Evolutionary conservation across 2,797 vertebrate species (phyloP).

Genomic region (Pseudochaenichthys georgianus): DNA sequence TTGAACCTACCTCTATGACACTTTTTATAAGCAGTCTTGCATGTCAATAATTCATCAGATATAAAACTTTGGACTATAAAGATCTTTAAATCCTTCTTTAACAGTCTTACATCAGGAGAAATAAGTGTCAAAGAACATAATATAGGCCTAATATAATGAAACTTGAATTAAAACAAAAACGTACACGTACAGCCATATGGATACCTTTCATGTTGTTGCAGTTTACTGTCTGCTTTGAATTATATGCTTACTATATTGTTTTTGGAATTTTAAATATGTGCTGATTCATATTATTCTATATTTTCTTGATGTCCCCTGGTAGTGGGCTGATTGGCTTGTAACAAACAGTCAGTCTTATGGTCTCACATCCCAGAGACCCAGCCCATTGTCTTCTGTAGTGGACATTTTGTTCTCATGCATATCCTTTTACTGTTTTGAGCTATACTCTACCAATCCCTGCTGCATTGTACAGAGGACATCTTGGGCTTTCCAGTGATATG

Average conservation of each 20-base stretch:
- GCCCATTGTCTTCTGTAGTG: too few species aligned
- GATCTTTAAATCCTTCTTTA: neutral
- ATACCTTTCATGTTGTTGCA: neutral
- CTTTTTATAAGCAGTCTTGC: neutral
- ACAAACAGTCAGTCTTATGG: neutral
- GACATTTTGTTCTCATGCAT: too few species aligned
- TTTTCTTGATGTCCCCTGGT: neutral
- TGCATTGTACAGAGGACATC: too few species aligned
- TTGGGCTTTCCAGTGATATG: too few species aligned
- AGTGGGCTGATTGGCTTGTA: neutral
- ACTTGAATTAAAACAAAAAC: neutral
- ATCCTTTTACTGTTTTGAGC: too few species aligned
- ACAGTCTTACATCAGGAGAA: neutral
- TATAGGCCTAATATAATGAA: neutral
- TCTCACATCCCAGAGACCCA: too few species aligned
- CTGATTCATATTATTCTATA: neutral
- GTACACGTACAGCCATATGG: neutral
- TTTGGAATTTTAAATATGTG: neutral
- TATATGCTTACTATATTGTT: neutral
- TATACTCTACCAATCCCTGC: too few species aligned
- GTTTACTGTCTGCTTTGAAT: neutral
- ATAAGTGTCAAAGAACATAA: neutral
- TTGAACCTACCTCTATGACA: too few species aligned
- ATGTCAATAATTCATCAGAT: neutral
- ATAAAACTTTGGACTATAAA: neutral